Base-by-base conservation (phyloP, 1,140 invertebrate species). In the Macrosteles quadrilineatus region DNA sequence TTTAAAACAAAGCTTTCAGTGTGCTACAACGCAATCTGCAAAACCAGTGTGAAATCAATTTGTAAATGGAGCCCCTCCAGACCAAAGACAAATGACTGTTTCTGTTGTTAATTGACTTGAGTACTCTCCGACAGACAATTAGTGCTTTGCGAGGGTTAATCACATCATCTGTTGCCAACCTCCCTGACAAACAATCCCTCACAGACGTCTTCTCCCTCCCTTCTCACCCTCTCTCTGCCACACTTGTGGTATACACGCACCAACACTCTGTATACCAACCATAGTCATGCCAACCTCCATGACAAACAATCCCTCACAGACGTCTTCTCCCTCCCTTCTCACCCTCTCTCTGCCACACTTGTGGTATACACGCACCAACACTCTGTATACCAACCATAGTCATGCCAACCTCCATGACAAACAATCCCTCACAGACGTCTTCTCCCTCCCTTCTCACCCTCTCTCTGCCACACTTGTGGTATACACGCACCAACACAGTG, bases 31-130 rank as follows among this genome's bases (percentile, higher is more conserved):
- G 32, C 4, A 14, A 12, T n/a, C 59, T 53, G 50, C 63, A 17
- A 50, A 70, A 43, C 50, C 53, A 70, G 31, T 45, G 43, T 11
- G 29, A 23, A 70, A 62, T 55, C n/a, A 66, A 66, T 66, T 66
- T 25, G 64, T 36, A 43, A 43, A 66, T 43, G 45, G 45, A 66
- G 64, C 64, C 23, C 29, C 36, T 43, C 59, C 29, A 31, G 23
- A 66, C 36, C 36, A 30, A 50, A 50, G 47, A 50, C 47, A 50
- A 50, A 50, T 50, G 47, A 50, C 47, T 50, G 47, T 50, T 50
- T 19, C 21, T 19, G 47, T 50, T 19, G 47, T 50, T 50, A 50
- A 50, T 50, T 50, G 47, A 50, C 47, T 50, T 50, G 47, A 50
- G 47, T 23, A 50, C 17, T 23, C 47, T 50, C 47, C 47, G 47